Evolutionary conservation across 2,113 vertebrate species (phyloP).

Genomic region (Muscicapa adusta): DNA sequence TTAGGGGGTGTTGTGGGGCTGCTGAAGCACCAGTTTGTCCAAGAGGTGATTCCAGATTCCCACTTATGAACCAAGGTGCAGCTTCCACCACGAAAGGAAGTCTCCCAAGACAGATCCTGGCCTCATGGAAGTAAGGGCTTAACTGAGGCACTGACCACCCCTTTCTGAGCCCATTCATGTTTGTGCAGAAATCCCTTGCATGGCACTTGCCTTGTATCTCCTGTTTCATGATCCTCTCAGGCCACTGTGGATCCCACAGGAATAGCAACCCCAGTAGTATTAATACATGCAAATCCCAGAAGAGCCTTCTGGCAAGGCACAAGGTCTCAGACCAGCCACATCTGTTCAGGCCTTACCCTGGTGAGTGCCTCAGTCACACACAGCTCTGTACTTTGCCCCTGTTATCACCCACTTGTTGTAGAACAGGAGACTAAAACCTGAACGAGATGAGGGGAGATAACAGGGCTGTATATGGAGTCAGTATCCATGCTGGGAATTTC

Average conservation of each 20-base stretch:
- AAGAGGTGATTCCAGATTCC: neutral
- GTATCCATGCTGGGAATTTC: neutral
- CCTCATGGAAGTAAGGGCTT: neutral
- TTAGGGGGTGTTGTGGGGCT: neutral
- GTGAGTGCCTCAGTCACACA: neutral
- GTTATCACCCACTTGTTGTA: neutral
- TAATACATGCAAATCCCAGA: neutral
- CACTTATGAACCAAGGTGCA: accelerated
- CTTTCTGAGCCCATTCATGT: accelerated
- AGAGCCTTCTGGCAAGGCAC: neutral
- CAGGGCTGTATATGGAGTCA: neutral
- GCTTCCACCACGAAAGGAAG: neutral
- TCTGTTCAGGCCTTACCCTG: neutral
- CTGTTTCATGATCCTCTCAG: neutral
- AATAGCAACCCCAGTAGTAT: neutral
- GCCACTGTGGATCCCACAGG: neutral
- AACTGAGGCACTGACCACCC: neutral
- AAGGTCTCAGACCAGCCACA: neutral
- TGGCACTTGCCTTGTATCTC: neutral
- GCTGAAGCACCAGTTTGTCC: neutral
- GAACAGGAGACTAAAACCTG: neutral
- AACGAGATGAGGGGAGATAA: neutral
- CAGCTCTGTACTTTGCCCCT: neutral
- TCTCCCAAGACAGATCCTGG: neutral
- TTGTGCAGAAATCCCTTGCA: neutral